Base-by-base conservation (phyloP, 1,140 invertebrate species). In the Zophobas morio region DNA sequence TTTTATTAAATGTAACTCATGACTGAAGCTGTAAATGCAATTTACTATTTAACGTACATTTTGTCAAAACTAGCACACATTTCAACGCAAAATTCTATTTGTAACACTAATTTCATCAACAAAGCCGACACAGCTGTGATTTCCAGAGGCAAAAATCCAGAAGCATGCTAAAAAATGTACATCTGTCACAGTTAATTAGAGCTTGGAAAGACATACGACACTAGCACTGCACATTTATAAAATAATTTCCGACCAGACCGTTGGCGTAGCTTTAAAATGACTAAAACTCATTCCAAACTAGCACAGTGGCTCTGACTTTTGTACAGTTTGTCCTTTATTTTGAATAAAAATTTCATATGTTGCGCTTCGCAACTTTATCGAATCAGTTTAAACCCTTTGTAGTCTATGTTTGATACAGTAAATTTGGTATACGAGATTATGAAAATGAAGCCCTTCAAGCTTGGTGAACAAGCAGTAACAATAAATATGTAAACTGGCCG, bases 371-470 rank as follows among this genome's bases (percentile, higher is more conserved):
- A 46, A 60, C 8, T 39, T 60, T 60, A 35, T 60, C 6, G 4
- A 37, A 6, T 37, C 32, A 60, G 36, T 60, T 60, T n/a, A 39
- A 39, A 60, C 56, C 42, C 42, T 46, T 8, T 46, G 3, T 3
- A 4, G 8, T 46, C n/a, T 37, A 60, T 40, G 40, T 34, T 46
- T n/a, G n/a, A 20, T n/a, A 20, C 32, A 66, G 60, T 42, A 46
- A 46, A 8, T 3, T 8, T 46, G 3, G 3, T 4, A 20, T 60
- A 60, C 35, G 35, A 35, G 5, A 42, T 66, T 66, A 66, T 66
- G 60, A 66, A 66, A 66, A 66, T 66, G 60, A 66, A 66, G 60
- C 60, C 6, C 37, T 66, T n/a, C 37, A 51, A 20, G 49, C 49
- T 51, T 40, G 60, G n/a, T 66, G 39, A 46, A 66, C n/a, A 42